Evolutionary conservation across 2,888 invertebrate species (phyloP).

Genomic region (Hyles lineata): DNA sequence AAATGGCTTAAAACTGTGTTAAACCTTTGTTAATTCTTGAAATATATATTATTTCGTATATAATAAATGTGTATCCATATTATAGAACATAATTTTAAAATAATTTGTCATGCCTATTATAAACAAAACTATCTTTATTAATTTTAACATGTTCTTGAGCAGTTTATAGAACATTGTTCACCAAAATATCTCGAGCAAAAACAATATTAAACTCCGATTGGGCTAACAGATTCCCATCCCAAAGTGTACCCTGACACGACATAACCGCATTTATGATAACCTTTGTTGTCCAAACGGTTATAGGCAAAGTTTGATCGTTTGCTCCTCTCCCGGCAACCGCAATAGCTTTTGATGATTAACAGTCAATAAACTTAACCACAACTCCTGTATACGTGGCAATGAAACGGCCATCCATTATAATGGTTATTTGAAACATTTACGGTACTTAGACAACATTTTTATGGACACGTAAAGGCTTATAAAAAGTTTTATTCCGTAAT

Average conservation of each 20-base stretch:
- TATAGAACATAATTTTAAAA: too few relatives aligned
- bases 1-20: too few relatives aligned
- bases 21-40: too few relatives aligned
- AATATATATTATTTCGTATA: too few relatives aligned
- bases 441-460: conserved; percentile 37
- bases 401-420: conserved; percentile 44
- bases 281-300: conserved; percentile 58
- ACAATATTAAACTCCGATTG: neutral
- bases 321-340: conserved; percentile 43
- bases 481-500: conserved; percentile 15
- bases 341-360: conserved; percentile 62
- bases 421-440: conserved; percentile 30
- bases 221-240: conserved; percentile 28
- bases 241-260: conserved; percentile 56
- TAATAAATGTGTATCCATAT: too few relatives aligned
- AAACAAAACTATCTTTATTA: too few relatives aligned
- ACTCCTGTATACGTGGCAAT: conserved; percentile 49
- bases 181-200: neutral
- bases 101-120: too few relatives aligned
- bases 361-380: conserved; percentile 61
- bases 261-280: conserved; percentile 54
- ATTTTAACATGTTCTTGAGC: too few relatives aligned
- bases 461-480: conserved; percentile 30
- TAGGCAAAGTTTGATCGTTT: conserved; percentile 66
- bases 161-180: conserved; percentile 22